Conservation (phyloP, 2,113 vertebrate genomes). For the Narcine bancroftii region DNA sequence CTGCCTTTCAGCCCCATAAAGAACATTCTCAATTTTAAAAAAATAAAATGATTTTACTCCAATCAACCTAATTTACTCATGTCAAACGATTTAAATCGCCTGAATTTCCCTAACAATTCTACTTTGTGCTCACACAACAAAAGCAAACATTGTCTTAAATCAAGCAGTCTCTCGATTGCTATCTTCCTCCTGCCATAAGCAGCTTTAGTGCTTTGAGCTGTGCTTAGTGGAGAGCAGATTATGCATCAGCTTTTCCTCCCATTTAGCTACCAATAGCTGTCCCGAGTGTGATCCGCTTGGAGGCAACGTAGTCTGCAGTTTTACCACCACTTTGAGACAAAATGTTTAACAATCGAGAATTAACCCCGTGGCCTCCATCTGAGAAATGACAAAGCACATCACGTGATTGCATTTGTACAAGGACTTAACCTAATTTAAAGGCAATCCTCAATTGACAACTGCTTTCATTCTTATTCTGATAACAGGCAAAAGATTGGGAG, state of each 20-base stretch:
- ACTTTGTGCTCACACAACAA: not conserved
- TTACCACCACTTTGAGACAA: not conserved
- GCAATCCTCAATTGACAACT: not conserved
- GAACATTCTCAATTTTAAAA: not conserved
- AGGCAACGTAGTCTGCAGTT: conserved; percentile 10
- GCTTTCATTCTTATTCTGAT: not conserved
- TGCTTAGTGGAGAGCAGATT: not conserved
- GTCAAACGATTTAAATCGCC: not conserved
- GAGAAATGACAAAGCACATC: conserved; percentile 19
- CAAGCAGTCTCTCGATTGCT: not conserved
- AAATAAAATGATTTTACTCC: not conserved
- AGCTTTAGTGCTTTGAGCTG: not conserved
- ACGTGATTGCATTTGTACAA: not conserved
- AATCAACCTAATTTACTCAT: not conserved
- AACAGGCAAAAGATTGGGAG: not conserved
- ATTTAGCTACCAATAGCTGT: not conserved
- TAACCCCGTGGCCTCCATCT: conserved; percentile 18
- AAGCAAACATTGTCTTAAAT: not conserved
- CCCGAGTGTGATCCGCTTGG: not conserved
- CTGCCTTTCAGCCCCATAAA: not conserved
- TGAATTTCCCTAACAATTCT: not conserved
- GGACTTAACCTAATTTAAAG: conserved; percentile 3
- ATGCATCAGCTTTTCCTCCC: conserved; percentile 19
- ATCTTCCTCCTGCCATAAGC: not conserved
- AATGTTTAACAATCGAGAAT: not conserved